Conservation (phyloP, 2,113 vertebrate species). For the Piliocolobus tephrosceles region DNA sequence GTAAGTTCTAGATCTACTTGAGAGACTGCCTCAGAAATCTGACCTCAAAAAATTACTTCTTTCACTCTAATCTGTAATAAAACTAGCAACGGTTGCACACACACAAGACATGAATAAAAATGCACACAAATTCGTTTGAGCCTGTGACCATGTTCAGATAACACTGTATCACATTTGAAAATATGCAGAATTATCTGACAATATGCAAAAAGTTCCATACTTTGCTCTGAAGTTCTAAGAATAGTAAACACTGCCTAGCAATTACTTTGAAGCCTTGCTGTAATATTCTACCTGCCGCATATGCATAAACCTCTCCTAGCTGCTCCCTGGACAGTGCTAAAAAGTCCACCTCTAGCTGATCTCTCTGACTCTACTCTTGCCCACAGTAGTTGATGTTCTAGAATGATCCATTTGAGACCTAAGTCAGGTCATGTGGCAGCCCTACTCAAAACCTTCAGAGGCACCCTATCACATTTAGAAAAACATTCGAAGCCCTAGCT, state of each 20-base stretch:
- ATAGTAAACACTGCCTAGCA: neutral
- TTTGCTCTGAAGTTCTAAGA: neutral
- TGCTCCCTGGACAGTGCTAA: neutral
- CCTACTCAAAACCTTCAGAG: neutral
- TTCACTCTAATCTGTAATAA: neutral
- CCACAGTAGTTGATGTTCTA: neutral
- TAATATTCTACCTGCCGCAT: neutral
- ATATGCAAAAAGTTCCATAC: neutral
- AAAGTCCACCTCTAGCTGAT: neutral
- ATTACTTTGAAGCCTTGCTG: neutral
- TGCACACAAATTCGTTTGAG: neutral
- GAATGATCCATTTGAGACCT: neutral
- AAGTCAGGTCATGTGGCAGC: neutral
- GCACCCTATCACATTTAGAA: neutral
- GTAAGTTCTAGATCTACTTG: neutral
- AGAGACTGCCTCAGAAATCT: neutral
- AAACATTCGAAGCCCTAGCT: neutral
- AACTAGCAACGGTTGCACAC: neutral
- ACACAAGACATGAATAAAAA: neutral
- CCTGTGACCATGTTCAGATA: neutral
- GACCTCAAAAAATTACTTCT: neutral
- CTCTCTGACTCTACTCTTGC: neutral
- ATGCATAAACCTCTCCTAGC: neutral
- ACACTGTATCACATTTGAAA: neutral
- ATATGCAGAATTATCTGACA: neutral